Conservation (phyloP, 1,140 invertebrate species). For the Conus ventricosus region DNA sequence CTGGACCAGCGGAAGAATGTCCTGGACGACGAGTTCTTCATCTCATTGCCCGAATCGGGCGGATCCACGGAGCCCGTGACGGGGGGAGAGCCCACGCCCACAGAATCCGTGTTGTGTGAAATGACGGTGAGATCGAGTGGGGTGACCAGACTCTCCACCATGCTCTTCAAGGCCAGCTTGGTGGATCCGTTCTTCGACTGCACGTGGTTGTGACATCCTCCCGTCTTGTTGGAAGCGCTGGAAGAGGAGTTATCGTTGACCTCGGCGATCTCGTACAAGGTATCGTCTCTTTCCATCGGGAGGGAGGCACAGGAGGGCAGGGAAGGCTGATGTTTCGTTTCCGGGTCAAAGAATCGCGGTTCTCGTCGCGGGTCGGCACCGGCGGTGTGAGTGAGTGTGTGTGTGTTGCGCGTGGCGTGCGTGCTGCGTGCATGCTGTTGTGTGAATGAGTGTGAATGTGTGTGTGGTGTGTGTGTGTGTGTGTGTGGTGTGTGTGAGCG, state of each 20-base stretch:
- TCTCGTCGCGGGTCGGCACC: background rate
- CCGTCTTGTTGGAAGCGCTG: background rate
- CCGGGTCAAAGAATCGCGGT: constrained; percentile 26
- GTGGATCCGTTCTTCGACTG: constrained; percentile 64
- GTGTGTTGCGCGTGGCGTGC: too few relatives aligned
- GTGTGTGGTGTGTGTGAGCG: too few relatives aligned
- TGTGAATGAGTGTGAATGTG: too few relatives aligned
- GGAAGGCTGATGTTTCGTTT: constrained; percentile 23
- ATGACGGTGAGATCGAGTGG: constrained; percentile 66
- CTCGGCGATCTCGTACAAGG: constrained; percentile 8
- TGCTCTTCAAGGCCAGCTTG: constrained; percentile 64
- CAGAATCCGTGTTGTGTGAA: constrained; percentile 28
- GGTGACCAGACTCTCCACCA: constrained; percentile 71
- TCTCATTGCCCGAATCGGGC: constrained; percentile 46
- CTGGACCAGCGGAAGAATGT: constrained; percentile 68
- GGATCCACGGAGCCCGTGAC: background rate
- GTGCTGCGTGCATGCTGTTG: too few relatives aligned
- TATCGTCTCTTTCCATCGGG: background rate
- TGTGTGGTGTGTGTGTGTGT: too few relatives aligned
- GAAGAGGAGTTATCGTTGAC: constrained; percentile 15
- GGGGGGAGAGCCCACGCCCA: constrained; percentile 22
- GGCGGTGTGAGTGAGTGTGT: background rate
- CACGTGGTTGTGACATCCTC: constrained; percentile 42
- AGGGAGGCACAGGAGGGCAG: background rate
- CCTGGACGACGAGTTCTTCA: constrained; percentile 47